Percentiles rank a stretch among this genome's conserved stretches.
Evolutionary conservation across 2,888 invertebrate species (phyloP).

Genomic region (Pemphredon lugubris): DNA sequence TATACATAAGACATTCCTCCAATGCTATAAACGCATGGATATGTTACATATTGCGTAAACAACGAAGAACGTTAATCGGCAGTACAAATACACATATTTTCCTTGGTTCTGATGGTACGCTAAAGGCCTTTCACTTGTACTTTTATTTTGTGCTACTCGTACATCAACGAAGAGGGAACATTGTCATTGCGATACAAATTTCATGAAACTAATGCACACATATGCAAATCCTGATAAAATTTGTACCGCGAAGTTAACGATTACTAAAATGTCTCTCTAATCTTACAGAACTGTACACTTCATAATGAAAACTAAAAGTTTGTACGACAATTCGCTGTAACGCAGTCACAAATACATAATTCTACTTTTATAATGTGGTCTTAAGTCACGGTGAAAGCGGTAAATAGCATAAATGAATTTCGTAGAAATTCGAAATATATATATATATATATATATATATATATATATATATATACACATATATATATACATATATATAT

Average conservation of each 20-base stretch:
- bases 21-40: slow-evolving; percentile 1
- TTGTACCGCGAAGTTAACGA: slow-evolving; percentile 2
- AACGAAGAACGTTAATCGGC: not conserved
- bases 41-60: not conserved
- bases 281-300: slow-evolving; percentile 8
- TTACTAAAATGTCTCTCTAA: slow-evolving; percentile 1
- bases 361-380: slow-evolving; percentile 67
- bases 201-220: slow-evolving; percentile 13
- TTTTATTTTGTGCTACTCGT: not conserved
- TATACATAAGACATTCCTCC: not conserved
- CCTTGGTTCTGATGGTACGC: not conserved
- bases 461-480: too few species aligned
- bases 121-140: not conserved
- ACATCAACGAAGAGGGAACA: slow-evolving; percentile 4
- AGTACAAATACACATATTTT: not conserved
- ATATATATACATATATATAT: too few species aligned
- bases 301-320: slow-evolving; percentile 17
- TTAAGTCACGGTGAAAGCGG: slow-evolving; percentile 78
- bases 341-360: slow-evolving; percentile 34
- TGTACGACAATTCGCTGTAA: slow-evolving; percentile 30
- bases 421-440: too few species aligned
- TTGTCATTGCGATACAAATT: not conserved
- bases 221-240: slow-evolving; percentile 17
- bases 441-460: too few species aligned
- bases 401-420: slow-evolving; percentile 57